phyloP scores from a whole-genome alignment of 2,797 vertebrate genomes.

The Xyrichtys novacula region DNA sequence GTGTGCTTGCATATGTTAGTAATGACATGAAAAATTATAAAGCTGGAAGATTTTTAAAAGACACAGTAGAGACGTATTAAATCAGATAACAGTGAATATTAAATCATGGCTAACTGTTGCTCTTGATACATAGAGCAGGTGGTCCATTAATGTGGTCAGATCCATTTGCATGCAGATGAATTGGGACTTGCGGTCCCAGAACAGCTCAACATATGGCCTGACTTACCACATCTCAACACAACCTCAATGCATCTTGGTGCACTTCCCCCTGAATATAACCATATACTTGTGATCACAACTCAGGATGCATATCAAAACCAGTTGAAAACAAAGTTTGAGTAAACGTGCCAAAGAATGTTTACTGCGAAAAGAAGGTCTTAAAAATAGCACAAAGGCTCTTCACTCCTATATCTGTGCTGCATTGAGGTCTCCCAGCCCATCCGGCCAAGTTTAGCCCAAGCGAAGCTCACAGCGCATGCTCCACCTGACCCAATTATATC shows the following conservation, averaged over 20 bases:
- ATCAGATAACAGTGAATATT: no score
- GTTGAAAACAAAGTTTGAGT: background rate
- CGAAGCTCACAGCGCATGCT: slow-evolving; percentile 58
- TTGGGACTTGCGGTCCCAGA: background rate
- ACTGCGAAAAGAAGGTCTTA: slow-evolving; percentile 28
- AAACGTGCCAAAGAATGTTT: slow-evolving; percentile 33
- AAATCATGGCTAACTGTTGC: no score
- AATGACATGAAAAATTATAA: no score
- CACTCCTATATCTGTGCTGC: slow-evolving; percentile 58
- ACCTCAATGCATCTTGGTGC: background rate
- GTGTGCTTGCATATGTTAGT: no score
- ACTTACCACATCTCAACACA: background rate
- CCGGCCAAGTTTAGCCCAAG: slow-evolving; percentile 70
- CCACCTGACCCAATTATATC: slow-evolving; percentile 79
- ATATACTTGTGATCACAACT: no score
- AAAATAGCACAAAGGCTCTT: slow-evolving; percentile 54
- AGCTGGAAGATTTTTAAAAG: no score
- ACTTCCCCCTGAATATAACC: no score
- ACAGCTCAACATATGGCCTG: background rate
- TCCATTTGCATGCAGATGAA: background rate
- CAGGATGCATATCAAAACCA: background rate
- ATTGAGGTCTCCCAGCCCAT: slow-evolving; percentile 64
- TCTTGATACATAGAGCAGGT: no score
- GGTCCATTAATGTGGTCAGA: background rate
- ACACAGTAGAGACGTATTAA: no score